These are phyloP conservation scores for Ramazzottius varieornatus DNA, from an alignment of 2,888 invertebrate genomes.

Conservation along the genomic window DNA sequence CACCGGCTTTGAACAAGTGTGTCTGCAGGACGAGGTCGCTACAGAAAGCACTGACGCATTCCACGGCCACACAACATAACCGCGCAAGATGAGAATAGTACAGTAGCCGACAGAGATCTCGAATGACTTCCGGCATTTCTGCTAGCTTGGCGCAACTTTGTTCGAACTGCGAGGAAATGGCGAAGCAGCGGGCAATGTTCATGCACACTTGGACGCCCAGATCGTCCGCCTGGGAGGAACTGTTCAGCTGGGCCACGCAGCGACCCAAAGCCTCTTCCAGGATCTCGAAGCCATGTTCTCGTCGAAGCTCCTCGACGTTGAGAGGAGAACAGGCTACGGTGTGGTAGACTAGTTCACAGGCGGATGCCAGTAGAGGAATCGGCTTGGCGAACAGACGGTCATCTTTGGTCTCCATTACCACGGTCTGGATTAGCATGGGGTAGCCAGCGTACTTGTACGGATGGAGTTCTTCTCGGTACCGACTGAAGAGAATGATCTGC, in stretches of 20 bases:
- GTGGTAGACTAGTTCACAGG: slow-evolving; percentile 76
- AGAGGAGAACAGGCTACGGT: slow-evolving; percentile 83
- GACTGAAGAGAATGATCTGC: slow-evolving; percentile 73
- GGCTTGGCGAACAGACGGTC: slow-evolving; percentile 63
- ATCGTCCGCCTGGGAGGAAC: slow-evolving; percentile 46
- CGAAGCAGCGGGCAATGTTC: slow-evolving; percentile 66
- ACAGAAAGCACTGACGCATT: slow-evolving; percentile 61
- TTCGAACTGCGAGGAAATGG: slow-evolving; percentile 79
- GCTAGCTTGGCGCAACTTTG: slow-evolving; percentile 55
- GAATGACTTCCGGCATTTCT: slow-evolving; percentile 55
- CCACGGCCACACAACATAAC: slow-evolving; percentile 58
- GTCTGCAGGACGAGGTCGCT: slow-evolving; percentile 61
- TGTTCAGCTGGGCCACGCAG: slow-evolving; percentile 66
- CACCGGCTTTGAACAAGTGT: slow-evolving; percentile 54
- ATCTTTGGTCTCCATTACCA: slow-evolving; percentile 69
- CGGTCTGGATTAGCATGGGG: slow-evolving; percentile 80
- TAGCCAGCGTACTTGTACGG: slow-evolving; percentile 98
- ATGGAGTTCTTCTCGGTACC: slow-evolving; percentile 59
- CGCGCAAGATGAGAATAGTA: slow-evolving; percentile 60
- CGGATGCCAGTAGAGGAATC: slow-evolving; percentile 52
- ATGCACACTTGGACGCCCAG: slow-evolving; percentile 67
- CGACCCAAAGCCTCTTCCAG: slow-evolving; percentile 69
- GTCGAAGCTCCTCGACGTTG: slow-evolving; percentile 81
- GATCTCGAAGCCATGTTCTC: slow-evolving; percentile 66
- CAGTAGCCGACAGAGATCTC: slow-evolving; percentile 56